Base-by-base conservation (phyloP, 2,797 vertebrate genomes). In the Gymnoscopelus braueri region DNA sequence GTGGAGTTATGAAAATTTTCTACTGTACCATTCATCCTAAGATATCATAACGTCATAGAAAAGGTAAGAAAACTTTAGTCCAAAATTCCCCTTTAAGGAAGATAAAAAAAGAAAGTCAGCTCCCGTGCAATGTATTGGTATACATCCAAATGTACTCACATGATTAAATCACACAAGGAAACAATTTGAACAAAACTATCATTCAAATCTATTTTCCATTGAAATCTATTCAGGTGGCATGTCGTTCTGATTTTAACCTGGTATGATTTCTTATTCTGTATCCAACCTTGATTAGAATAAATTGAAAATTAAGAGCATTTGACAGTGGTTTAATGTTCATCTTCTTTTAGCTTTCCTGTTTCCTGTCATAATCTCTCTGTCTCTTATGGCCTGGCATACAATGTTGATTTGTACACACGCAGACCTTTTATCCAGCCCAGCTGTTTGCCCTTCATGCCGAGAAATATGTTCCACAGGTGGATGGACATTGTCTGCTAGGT, bases 401-500 rank as follows among this genome's bases (percentile, higher is more conserved):
- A 12, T 12, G 6, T 4, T 63, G 44, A 12, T 48, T 12, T 50
- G 50, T 69, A 65, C 49, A 74, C 64, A 15, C 29, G 57, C 24
- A 44, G 48, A 59, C 26, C 59, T 52, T 57, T 63, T 66, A 68
- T 50, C 53, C 58, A 59, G 5, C 55, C 44, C 69, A 75, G 69
- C 81, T 78, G 74, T 61, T 67, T 70, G 63, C 78, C 60, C 66
- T 83, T 49, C 39, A 15, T 51, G 60, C 60, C 60, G 64, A 64
- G 84, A 55, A 75, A 84, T 89, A 61, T 79, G 85, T 75, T 82
- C 77, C 57, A 75, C 81, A 88, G 75, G 80, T 87, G 85, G 74
- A 74, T 72, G 70, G 79, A 50, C 49, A 35, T n/a, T 5, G 35
- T 65, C 55, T 75, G 49, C 3, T 68, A 64, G 54, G 15, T 56